Base-by-base conservation (phyloP, 2,113 vertebrate genomes). In the Istiophorus platypterus region DNA sequence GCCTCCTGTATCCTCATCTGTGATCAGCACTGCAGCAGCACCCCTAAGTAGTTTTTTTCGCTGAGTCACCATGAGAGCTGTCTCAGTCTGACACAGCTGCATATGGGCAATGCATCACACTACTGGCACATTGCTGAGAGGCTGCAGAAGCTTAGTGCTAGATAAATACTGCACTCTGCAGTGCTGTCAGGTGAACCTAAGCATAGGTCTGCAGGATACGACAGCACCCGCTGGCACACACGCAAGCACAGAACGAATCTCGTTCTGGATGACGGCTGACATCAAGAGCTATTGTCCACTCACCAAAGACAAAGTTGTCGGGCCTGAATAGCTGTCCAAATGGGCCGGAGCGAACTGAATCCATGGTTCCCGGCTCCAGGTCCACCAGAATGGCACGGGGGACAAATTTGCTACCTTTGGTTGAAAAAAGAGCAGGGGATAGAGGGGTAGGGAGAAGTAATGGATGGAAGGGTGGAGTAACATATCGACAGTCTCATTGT, bases 301-400 rank as follows among this genome's bases (percentile, higher is more conserved):
- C 82, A 95, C 94, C 95, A 70, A 95, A 95, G 61, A 95, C 93
- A 94, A 95, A 95, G 86, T 95, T 95, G 90, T 95, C 95, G 26
- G 95, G 95, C 67, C 95, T 92, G 88, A 95, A 95, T 29, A 95
- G 92, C 72, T 95, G 95, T 64, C 95, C 95, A 75, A 95, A 95
- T 0, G 95, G 95, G 29, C 95, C 95, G 0, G 95, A 95, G 69
- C 95, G 94, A 15, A 95, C 94, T 0, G 95, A 95, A 77, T 95
- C 95, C 95, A 95, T 95, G 85, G 95, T 95, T 69, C 95, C 95
- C 24, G 95, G 95, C 75, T 95, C 95, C 79, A 95, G 78, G 66
- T 95, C 94, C 72, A 95, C 94, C 89, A 95, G 91, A 45, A 95
- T 94, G 88, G 95, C 94, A 57, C 95, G 93, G 11, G 95, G 95